phyloP scores from a whole-genome alignment of 1,140 invertebrate genomes.

The Proctacanthus coquilletti region DNA sequence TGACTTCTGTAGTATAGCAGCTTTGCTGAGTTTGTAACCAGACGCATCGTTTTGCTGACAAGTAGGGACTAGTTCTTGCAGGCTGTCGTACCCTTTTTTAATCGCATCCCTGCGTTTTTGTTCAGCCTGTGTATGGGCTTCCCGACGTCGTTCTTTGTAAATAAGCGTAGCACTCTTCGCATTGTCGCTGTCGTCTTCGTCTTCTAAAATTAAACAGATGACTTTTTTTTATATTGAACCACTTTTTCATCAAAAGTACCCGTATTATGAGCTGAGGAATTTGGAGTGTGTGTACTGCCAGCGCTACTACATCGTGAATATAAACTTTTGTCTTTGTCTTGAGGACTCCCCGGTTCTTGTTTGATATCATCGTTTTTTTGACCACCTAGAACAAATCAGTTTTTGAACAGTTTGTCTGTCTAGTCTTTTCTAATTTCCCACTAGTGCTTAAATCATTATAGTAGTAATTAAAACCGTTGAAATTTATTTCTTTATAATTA shows the following conservation, averaged over 20 bases:
- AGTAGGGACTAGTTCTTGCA: slow-evolving; percentile 83
- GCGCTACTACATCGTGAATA: slow-evolving; percentile 72
- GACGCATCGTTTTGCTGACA: slow-evolving; percentile 71
- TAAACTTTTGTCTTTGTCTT: slow-evolving; percentile 34
- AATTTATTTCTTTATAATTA: too few species aligned
- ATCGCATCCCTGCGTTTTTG: slow-evolving; percentile 94
- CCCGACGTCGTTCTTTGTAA: slow-evolving; percentile 83
- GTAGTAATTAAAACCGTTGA: too few species aligned
- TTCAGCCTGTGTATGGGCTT: slow-evolving; percentile 94
- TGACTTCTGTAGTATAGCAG: slow-evolving; percentile 82
- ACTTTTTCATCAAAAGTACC: slow-evolving; percentile 36
- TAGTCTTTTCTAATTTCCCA: too few species aligned
- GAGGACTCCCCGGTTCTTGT: slow-evolving; percentile 48
- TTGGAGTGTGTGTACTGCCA: slow-evolving; percentile 65
- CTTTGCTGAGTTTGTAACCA: slow-evolving; percentile 91
- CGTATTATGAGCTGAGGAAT: slow-evolving; percentile 74
- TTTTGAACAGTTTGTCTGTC: too few species aligned
- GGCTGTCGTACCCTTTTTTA: slow-evolving; percentile 84
- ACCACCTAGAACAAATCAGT: too few species aligned
- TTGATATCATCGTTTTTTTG: slow-evolving; percentile 39
- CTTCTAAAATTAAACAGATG: slow-evolving; percentile 11
- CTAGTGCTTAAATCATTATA: too few species aligned
- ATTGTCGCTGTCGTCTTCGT: slow-evolving; percentile 79
- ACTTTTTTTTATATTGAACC: slow-evolving; percentile 10
- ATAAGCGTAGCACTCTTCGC: slow-evolving; percentile 57